phyloP scores from a whole-genome alignment of 1,140 invertebrate species.

The Uloborus diversus region DNA sequence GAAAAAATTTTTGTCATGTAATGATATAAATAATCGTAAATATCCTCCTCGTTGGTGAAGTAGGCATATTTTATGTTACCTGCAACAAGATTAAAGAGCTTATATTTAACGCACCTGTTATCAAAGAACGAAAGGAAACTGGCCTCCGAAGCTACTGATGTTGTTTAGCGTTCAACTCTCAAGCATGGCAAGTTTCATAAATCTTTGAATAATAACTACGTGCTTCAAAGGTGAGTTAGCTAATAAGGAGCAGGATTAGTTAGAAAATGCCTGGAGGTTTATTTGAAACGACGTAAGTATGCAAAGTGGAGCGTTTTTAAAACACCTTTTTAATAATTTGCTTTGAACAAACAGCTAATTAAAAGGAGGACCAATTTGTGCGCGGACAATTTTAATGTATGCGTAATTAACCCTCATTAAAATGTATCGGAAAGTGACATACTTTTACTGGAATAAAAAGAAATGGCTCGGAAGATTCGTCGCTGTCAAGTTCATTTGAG shows the following conservation, averaged over 20 bases:
- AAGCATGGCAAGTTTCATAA: no score
- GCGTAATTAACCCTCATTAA: conserved; percentile 21
- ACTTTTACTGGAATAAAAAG: background rate
- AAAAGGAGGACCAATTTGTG: no score
- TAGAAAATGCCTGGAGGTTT: background rate
- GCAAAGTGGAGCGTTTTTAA: background rate
- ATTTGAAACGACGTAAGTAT: background rate
- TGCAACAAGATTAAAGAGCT: no score
- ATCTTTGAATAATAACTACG: background rate
- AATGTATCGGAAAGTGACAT: background rate
- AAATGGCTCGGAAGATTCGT: conserved; percentile 2
- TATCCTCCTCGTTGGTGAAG: no score
- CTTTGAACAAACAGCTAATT: conserved; percentile 6
- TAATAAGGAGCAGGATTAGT: background rate
- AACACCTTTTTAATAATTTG: background rate
- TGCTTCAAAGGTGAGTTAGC: background rate
- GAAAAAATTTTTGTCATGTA: no score
- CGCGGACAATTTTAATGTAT: background rate
- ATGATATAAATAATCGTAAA: no score
- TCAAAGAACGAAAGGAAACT: no score
- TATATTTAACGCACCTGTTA: no score
- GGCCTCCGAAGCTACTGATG: no score
- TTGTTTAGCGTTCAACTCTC: no score
- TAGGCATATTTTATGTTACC: no score
- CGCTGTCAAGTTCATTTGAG: background rate